A percentile compares a stretch with the other conserved stretches of the same genome.
Conservation (phyloP, 1,140 invertebrate species). For the Leptinotarsa undecemlineata region DNA sequence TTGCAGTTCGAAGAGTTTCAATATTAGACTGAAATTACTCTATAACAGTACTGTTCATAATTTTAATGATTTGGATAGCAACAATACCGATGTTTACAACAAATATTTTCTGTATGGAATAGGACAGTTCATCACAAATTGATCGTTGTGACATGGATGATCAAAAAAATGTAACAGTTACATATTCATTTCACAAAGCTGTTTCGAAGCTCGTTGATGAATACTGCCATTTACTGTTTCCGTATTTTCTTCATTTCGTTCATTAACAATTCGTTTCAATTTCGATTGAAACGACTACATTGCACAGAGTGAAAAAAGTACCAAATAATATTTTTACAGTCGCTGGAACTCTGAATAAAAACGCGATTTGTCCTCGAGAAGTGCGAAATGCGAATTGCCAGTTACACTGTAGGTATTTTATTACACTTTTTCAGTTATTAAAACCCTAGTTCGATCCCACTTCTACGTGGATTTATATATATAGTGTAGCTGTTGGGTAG, state of each 20-base stretch:
- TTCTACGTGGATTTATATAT: neutral
- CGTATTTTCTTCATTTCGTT: neutral
- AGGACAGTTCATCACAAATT: too few relatives aligned
- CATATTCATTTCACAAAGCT: too few relatives aligned
- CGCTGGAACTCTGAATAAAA: neutral
- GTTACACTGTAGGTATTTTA: neutral
- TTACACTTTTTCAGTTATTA: neutral
- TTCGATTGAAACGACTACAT: neutral
- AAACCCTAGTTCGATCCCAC: neutral
- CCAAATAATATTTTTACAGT: neutral
- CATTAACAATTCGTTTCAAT: neutral
- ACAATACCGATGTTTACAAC: too few relatives aligned
- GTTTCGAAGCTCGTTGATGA: too few relatives aligned
- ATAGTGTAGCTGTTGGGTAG: neutral
- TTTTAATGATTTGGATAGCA: too few relatives aligned
- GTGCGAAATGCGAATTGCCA: slow-evolving; percentile 3
- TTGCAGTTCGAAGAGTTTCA: too few relatives aligned
- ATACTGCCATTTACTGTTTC: too few relatives aligned
- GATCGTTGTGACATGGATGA: too few relatives aligned
- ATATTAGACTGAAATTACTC: too few relatives aligned
- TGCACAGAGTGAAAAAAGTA: neutral
- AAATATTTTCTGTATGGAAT: too few relatives aligned
- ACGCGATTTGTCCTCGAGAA: neutral
- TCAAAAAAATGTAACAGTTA: too few relatives aligned
- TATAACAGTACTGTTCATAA: too few relatives aligned